Base-by-base conservation (phyloP, 2,888 invertebrate genomes). In the Microdon myrmicae region DNA sequence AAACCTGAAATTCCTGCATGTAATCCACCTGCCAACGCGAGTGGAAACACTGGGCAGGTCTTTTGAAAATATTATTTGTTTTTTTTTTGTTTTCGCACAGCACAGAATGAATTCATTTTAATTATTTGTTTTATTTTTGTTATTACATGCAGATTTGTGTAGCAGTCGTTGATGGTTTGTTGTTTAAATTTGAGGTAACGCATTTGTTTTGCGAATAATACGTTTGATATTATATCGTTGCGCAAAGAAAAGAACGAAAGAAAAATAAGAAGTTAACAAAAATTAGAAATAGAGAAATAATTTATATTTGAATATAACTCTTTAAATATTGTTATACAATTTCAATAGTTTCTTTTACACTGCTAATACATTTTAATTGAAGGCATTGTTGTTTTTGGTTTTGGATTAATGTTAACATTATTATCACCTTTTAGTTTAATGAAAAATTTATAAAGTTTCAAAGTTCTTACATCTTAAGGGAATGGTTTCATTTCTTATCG, bases 41-140 rank as follows among this genome's bases (percentile, higher is more conserved):
- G 78, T 77, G 80, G 80, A 79, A 80, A 80, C 72, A 80, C 77
- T 76, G 80, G 79, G 73, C 80, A 80, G 73, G 80, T 78, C 80
- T 79, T 75, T 23, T 66, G 38, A 58, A 44, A 56, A 32, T 44
- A 35, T 41, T 34, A 26, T 28, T 14, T 41, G 19, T 44, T 34
- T 26, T 31, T 32, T 20, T 22, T 35, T 32, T 17, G 29, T 43
- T 29, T 41, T 34, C 41, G 49, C 29, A 55, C 44, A 43, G 66
- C 56, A 49, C 10, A 49, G 38, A 45, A 55, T 39, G 35, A 51
- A 38, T 48, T 44, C 47, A 43, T 44, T 60, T 68, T 64, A 53
- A 58, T 67, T 54, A 31, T 45, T 48, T 37, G 54, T 14, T 29
- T 49, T 48, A 26, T 22, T 29, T 28, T 35, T 39, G 32, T 45